phyloP scores from a whole-genome alignment of 2,113 vertebrate genomes.

The Herpetotheres cachinnans region DNA sequence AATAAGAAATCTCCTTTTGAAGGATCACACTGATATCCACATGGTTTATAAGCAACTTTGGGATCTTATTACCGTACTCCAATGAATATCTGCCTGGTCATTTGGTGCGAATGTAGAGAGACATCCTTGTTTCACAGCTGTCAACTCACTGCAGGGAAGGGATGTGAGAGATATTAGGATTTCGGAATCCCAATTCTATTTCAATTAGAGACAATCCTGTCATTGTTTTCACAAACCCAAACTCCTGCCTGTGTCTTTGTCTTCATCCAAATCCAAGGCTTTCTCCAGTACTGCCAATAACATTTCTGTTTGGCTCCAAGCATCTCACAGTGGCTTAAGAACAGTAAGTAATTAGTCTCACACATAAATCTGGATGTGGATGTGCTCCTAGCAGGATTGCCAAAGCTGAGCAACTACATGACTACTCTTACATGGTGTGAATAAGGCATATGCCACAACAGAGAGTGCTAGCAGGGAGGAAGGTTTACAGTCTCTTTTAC shows the following conservation, averaged over 20 bases:
- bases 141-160: not conserved
- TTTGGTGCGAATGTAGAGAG: not conserved
- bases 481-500: not conserved
- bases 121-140: not conserved
- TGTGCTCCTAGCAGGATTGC: not conserved
- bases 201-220: not conserved
- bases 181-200: not conserved
- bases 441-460: not conserved
- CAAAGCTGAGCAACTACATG: not conserved
- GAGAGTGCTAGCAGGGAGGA: not conserved
- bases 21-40: not conserved
- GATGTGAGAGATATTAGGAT: not conserved
- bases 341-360: not conserved
- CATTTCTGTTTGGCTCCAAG: not conserved
- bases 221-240: not conserved
- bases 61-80: not conserved
- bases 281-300: not conserved
- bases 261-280: not conserved
- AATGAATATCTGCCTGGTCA: not conserved
- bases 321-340: not conserved
- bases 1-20: not conserved
- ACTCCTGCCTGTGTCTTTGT: not conserved
- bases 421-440: not conserved
- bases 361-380: not conserved
- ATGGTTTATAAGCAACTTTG: not conserved